phyloP scores from a whole-genome alignment of 1,140 invertebrate genomes.

The Drosophila asahinai region DNA sequence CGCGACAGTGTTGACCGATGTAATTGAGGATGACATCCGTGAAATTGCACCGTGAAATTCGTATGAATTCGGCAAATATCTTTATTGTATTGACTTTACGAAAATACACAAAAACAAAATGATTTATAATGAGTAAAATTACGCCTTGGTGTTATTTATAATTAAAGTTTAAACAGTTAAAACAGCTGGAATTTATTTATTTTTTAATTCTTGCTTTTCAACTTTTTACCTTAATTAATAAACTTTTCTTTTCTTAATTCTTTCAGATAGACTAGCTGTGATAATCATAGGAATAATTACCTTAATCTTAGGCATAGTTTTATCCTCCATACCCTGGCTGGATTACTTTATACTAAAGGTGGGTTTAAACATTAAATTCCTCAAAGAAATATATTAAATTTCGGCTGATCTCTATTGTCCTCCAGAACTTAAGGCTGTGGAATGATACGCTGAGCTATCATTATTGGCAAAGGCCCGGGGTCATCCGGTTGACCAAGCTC shows the following conservation, averaged over 20 bases:
- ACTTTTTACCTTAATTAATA: neutral
- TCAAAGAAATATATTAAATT: neutral
- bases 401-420: no score
- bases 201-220: neutral
- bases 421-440: slow-evolving; percentile 92
- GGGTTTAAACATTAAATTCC: slow-evolving; percentile 63
- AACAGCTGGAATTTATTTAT: neutral
- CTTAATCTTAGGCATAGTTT: slow-evolving; percentile 91
- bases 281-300: slow-evolving; percentile 92
- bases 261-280: slow-evolving; percentile 92
- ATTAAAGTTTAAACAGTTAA: neutral
- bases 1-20: slow-evolving; percentile 36
- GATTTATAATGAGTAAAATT: neutral
- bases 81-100: slow-evolving; percentile 39
- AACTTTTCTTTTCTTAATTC: slow-evolving; percentile 52
- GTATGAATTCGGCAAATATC: slow-evolving; percentile 27
- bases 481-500: slow-evolving; percentile 94
- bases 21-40: slow-evolving; percentile 62
- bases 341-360: slow-evolving; percentile 94
- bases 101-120: neutral
- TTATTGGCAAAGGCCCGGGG: slow-evolving; percentile 96
- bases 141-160: neutral
- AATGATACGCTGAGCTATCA: slow-evolving; percentile 94
- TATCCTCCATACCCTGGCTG: slow-evolving; percentile 93
- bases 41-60: slow-evolving; percentile 42